A percentile compares a stretch with the other conserved stretches of the same genome.
Evolutionary conservation across 2,113 vertebrate genomes (phyloP).

Genomic region (Rissa tridactyla): DNA sequence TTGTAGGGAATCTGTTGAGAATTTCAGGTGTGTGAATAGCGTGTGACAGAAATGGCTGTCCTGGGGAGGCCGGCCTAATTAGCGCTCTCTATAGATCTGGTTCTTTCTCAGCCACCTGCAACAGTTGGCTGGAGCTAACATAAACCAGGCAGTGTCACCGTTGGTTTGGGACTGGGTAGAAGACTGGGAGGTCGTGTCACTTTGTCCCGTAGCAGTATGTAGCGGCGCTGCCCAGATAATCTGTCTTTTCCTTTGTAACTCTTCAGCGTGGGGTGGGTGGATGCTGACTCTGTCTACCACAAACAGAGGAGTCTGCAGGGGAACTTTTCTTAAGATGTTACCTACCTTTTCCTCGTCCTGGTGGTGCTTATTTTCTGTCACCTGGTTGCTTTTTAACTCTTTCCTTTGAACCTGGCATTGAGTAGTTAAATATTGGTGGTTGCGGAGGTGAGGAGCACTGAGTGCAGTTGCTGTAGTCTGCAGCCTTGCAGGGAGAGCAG

Average conservation of each 20-base stretch:
- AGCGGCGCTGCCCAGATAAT: not conserved
- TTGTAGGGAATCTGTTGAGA: not conserved
- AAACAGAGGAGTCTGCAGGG: not conserved
- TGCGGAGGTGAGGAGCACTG: not conserved
- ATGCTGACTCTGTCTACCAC: not conserved
- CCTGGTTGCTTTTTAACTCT: not conserved
- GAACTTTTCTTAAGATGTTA: not conserved
- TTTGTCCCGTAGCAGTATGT: not conserved
- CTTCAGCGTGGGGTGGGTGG: not conserved
- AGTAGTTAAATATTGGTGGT: not conserved
- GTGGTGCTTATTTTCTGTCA: not conserved
- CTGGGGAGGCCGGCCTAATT: not conserved
- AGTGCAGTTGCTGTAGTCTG: not conserved
- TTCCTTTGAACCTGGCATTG: not conserved
- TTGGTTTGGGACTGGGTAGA: not conserved
- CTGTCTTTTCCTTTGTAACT: not conserved
- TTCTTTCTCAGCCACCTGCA: not conserved
- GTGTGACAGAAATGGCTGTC: not conserved
- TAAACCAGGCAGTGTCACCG: not conserved
- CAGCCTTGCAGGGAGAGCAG: not conserved
- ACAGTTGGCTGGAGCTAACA: not conserved
- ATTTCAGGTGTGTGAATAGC: not conserved
- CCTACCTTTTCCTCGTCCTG: not conserved
- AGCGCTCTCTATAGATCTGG: not conserved
- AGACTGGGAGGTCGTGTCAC: not conserved